phyloP scores from a whole-genome alignment of 1,140 invertebrate species.

The Vollenhovia emeryi region DNA sequence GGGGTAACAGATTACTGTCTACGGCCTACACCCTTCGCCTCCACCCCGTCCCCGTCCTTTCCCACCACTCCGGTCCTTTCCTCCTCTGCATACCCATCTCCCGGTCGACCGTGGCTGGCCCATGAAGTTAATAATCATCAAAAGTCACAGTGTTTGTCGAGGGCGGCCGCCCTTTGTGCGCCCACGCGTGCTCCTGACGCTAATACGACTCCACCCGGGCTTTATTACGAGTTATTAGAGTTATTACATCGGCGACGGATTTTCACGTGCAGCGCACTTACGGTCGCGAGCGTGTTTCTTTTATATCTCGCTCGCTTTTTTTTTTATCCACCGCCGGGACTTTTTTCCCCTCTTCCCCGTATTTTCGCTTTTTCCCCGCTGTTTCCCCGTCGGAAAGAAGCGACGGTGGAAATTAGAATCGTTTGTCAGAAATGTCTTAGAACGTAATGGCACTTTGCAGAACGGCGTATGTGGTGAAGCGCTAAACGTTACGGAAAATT shows the following conservation, averaged over 20 bases:
- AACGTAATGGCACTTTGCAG: not conserved
- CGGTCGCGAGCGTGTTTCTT: slow-evolving; percentile 23
- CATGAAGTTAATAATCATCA: slow-evolving; percentile 86
- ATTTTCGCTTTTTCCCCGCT: not conserved
- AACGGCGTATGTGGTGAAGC: not conserved
- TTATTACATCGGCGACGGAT: slow-evolving; percentile 82
- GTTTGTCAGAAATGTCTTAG: not conserved
- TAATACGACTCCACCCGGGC: slow-evolving; percentile 84
- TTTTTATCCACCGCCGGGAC: not conserved
- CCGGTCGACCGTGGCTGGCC: slow-evolving; percentile 75
- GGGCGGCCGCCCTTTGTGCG: slow-evolving; percentile 84
- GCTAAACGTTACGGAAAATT: not conserved
- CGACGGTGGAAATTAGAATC: not conserved
- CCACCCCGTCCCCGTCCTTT: slow-evolving; percentile 35
- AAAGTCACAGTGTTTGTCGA: slow-evolving; percentile 86
- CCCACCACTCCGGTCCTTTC: slow-evolving; percentile 28
- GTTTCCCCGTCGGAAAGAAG: not conserved
- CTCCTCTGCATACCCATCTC: slow-evolving; percentile 72
- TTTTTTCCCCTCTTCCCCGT: not conserved
- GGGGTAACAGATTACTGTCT: slow-evolving; percentile 83
- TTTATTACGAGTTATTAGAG: slow-evolving; percentile 86
- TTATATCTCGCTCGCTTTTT: slow-evolving; percentile 31
- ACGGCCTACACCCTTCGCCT: slow-evolving; percentile 68
- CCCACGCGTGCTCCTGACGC: slow-evolving; percentile 84
- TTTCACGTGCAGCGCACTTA: slow-evolving; percentile 75